A percentile compares a stretch with the other conserved stretches of the same genome.
phyloP scores from a whole-genome alignment of 1,140 invertebrate genomes.

The Scaptodrosophila lebanonensis region DNA sequence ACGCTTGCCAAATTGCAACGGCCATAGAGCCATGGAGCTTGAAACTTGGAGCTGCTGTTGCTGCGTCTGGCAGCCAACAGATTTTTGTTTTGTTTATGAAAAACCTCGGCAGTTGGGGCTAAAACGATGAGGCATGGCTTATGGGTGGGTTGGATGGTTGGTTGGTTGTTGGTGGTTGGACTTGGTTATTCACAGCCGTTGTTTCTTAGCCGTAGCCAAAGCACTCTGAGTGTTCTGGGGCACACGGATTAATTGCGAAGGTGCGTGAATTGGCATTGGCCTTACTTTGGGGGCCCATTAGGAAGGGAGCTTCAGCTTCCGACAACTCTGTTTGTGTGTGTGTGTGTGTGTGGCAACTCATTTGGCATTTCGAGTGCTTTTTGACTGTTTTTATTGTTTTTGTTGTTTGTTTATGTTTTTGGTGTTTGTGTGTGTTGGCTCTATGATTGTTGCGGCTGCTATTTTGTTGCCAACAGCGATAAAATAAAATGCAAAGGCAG shows the following conservation, averaged over 20 bases:
- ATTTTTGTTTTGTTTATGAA: constrained; percentile 73
- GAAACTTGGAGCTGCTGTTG: constrained; percentile 39
- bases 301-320: constrained; percentile 23
- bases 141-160: not conserved
- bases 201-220: constrained; percentile 24
- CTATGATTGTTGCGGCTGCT: constrained; percentile 40
- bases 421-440: constrained; percentile 25
- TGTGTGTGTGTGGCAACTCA: constrained; percentile 46
- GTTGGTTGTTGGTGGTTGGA: not conserved
- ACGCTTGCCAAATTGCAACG: constrained; percentile 67
- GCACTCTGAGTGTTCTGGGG: constrained; percentile 16
- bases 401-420: constrained; percentile 33
- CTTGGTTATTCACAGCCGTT: constrained; percentile 7
- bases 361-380: constrained; percentile 74
- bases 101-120: constrained; percentile 43
- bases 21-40: constrained; percentile 5
- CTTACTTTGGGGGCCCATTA: constrained; percentile 27
- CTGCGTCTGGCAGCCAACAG: constrained; percentile 60
- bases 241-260: constrained; percentile 43
- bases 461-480: constrained; percentile 52
- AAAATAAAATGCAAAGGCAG: constrained; percentile 69
- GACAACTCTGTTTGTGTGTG: constrained; percentile 26
- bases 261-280: constrained; percentile 17
- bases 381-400: constrained; percentile 73
- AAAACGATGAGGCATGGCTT: not conserved